Conservation (phyloP, 2,113 vertebrate species). For the Andinoacara biseriatus region DNA sequence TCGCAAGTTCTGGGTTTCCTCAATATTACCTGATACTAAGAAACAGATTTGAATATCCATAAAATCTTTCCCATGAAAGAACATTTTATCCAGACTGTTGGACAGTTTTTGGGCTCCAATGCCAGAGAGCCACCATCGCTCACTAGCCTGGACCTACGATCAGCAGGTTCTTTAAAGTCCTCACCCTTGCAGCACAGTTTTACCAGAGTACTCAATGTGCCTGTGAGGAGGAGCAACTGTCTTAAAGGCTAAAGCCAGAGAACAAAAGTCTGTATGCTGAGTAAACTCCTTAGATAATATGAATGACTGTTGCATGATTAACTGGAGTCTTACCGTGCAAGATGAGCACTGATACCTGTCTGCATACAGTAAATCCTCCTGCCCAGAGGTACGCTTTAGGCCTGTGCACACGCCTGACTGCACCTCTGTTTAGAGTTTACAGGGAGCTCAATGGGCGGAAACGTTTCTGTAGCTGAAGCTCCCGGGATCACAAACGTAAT, state of each 20-base stretch:
- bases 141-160: neutral
- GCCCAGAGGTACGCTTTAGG: neutral
- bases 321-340: neutral
- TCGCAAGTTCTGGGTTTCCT: no score
- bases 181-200: neutral
- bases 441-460: neutral
- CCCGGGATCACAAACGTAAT: neutral
- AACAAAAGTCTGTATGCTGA: neutral
- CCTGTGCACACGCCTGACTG: neutral
- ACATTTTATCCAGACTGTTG: neutral
- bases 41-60: neutral
- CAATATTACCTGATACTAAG: no score
- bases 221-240: neutral
- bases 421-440: neutral
- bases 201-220: neutral
- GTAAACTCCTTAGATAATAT: neutral
- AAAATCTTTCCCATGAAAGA: neutral
- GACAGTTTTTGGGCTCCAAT: neutral
- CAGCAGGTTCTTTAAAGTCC: neutral
- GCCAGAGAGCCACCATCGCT: neutral
- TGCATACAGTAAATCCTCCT: neutral
- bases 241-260: neutral
- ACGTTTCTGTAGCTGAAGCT: neutral
- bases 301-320: constrained; percentile 9
- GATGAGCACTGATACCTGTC: constrained; percentile 1